Evolutionary conservation across 2,113 vertebrate genomes (phyloP), one percentile per base, ranked within the genome.

Genomic region (Noctilio leporinus): DNA sequence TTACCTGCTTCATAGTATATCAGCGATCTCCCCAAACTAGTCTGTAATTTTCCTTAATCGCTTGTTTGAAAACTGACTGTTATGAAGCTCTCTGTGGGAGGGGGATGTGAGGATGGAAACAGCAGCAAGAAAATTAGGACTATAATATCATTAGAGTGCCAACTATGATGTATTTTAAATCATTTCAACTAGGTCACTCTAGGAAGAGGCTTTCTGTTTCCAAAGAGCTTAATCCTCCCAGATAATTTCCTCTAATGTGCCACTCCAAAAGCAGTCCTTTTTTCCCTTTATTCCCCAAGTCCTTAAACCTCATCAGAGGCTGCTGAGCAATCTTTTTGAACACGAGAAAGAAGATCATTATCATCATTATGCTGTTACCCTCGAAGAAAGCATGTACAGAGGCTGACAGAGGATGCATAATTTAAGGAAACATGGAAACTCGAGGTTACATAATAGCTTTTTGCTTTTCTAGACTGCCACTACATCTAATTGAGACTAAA

Each of bases 201-300:
- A 86, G 87, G 57, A 93, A 59, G 53, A 90, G 64, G 33, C 49
- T 90, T 84, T 95, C 53, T 93, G 57, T 72, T 81, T 97, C 72
- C 88, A 53, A 95, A 87, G 81, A 80, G 59, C 89, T 53, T 89
- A 77, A 59, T 73, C 51, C 84, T 75, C 67, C 64, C 45, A 86
- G 81, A 94, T 92, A 94, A 94, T 96, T 96, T 95, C 20, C 93
- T 96, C 77, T 96, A 97, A 96, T 96, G 84, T 83, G 69, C 69
- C 87, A 92, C 91, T 97, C 59, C 62, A 97, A 45, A 83, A 16
- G 7, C 93, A 65, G 10, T 65, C 57, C 19, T 51, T 89, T 78
- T 6, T n/a, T n/a, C n/a, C n/a, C 33, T 51, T 69, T 83, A 89
- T 73, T 1, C 11, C 22, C 59, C n/a, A 53, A 82, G 49, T 94